Evolutionary conservation across 2,113 vertebrate species (phyloP).

Genomic region (human): DNA sequence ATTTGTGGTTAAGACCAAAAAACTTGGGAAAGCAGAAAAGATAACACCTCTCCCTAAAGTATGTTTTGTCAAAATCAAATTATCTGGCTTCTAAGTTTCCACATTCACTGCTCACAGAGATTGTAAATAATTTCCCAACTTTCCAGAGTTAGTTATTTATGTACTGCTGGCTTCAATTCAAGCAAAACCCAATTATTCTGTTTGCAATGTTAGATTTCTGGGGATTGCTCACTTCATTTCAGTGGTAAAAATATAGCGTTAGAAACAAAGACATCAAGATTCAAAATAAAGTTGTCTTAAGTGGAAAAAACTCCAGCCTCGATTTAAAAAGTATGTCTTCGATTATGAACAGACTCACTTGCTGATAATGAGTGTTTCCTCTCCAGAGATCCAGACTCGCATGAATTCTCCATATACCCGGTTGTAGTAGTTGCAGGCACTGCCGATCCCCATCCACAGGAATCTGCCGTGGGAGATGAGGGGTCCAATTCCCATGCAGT

Average conservation of each 20-base stretch:
- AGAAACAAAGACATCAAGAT: neutral
- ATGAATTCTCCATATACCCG: constrained; percentile 93
- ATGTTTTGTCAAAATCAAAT: neutral
- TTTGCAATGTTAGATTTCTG: neutral
- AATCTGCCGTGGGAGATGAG: constrained; percentile 92
- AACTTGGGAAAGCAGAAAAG: neutral
- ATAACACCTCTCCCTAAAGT: neutral
- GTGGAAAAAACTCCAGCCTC: neutral
- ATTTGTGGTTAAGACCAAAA: neutral
- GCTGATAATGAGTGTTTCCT: constrained; percentile 96
- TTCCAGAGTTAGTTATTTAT: neutral
- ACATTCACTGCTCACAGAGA: neutral
- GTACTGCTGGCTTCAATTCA: neutral
- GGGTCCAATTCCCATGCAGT: constrained; percentile 93
- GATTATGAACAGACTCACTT: constrained; percentile 84
- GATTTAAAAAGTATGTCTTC: neutral
- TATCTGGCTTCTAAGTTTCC: neutral
- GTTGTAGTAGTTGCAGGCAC: constrained; percentile 96
- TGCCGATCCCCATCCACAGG: constrained; percentile 95
- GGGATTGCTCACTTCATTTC: neutral
- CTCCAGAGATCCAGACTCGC: constrained; percentile 94
- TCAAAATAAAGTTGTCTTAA: neutral
- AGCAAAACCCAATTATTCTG: neutral
- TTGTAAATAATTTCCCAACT: constrained; percentile 21
- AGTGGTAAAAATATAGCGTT: neutral